Evolutionary conservation across 2,888 invertebrate genomes (phyloP), one percentile per base, ranked within the genome.

Genomic region (Syrphus vitripennis): DNA sequence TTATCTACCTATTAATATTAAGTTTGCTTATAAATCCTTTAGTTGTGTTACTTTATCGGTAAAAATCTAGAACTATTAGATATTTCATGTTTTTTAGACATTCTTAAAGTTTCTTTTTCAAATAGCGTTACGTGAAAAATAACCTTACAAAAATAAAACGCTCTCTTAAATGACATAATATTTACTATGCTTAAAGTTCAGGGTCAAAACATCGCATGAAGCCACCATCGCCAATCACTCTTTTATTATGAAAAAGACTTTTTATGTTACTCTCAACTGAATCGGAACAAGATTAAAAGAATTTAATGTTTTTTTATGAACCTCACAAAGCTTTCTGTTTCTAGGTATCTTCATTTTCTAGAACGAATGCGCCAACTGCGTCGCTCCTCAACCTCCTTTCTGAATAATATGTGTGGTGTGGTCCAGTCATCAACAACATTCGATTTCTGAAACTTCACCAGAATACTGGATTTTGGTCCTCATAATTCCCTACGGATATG

Each of bases 151-250:
- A 63, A 59, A 63, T 34, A 63, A 29, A 14, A 31, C 63, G 21
- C 40, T 55, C 59, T 72, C 59, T 45, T n/a, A 63, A 70, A 50
- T 75, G 75, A 76, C 70, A 57, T 63, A 71, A 70, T 70, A 50
- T 80, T 83, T 80, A 75, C 83, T 83, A 50, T 83, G 83, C 40
- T 83, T 80, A 83, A 80, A 80, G 83, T 83, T 83, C 83, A 83
- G 70, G 83, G 83, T 75, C 80, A 83, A 26, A 16, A 78, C 14
- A 16, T 16, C 12, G 10, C 12, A n/a, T 4, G 7, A 29, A 16
- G 4, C 55, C 45, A 45, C 21, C 31, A 24, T 63, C 34, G 16
- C 31, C 21, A 19, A 53, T 34, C 53, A 29, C 26, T 19, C n/a
- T 19, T 29, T 1, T 57, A 21, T 37, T 55, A 31, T 1, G 14